phyloP scores from a whole-genome alignment of 2,113 vertebrate genomes.

The Lichenostomus cassidix region DNA sequence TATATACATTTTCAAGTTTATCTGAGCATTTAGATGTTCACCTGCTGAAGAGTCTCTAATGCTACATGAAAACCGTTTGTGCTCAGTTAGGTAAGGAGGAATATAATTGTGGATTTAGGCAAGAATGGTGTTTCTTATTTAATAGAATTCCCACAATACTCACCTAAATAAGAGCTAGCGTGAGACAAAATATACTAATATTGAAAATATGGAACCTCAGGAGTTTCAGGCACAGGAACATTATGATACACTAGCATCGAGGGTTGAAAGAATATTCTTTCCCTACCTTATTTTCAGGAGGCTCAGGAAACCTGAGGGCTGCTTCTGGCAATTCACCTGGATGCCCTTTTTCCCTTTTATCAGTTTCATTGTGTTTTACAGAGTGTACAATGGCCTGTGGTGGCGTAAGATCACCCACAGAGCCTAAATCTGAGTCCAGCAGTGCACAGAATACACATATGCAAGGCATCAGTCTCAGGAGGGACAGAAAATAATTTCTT shows the following conservation, averaged over 20 bases:
- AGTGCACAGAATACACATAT: background rate
- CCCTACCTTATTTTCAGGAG: conserved; percentile 30
- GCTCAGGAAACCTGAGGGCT: conserved; percentile 22
- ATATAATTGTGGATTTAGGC: background rate
- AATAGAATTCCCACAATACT: background rate
- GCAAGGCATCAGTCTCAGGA: background rate
- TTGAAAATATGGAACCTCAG: background rate
- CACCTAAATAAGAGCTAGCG: background rate
- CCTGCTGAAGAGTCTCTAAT: background rate
- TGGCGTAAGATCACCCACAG: background rate
- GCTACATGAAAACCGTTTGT: background rate
- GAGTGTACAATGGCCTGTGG: conserved; percentile 5
- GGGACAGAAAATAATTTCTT: background rate
- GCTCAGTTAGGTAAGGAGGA: background rate
- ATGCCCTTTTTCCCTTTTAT: conserved; percentile 51
- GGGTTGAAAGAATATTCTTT: background rate
- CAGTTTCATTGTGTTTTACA: conserved; percentile 25
- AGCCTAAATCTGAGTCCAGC: conserved; percentile 14
- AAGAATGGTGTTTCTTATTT: background rate
- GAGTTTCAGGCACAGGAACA: background rate
- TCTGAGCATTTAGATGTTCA: background rate
- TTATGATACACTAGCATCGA: background rate
- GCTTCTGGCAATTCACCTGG: conserved; percentile 51
- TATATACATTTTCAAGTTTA: background rate
- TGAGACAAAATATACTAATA: background rate